Evolutionary conservation across 37 sponge, comb jelly and placozoan genomes (phyloP), one percentile per base, ranked within the genome.

Genomic region (Dysidea cf. avara): DNA sequence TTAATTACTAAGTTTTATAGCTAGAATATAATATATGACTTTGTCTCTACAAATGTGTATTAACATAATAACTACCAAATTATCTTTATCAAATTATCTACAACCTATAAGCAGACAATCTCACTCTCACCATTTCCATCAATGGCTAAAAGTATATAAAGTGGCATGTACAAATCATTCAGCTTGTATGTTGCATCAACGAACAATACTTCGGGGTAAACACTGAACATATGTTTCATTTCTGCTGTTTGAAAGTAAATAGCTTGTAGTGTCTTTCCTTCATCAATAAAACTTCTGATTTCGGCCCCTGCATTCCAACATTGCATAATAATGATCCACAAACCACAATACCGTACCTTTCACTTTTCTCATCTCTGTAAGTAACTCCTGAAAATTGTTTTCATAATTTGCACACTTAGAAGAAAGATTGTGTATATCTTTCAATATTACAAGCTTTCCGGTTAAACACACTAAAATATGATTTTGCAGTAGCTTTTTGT

Each of bases 51-150:
- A n/a, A n/a, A n/a, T n/a, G n/a, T n/a, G n/a, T n/a, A n/a, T n/a
- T n/a, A n/a, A n/a, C n/a, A n/a, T n/a, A n/a, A n/a, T n/a, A n/a
- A n/a, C n/a, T n/a, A n/a, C n/a, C 71, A 56, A n/a, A n/a, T n/a
- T n/a, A n/a, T n/a, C n/a, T n/a, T n/a, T n/a, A n/a, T n/a, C n/a
- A n/a, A n/a, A 68, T 13, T 18, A 18, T 25, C n/a, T 4, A 54
- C 49, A 7, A 75, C 7, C 39, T 16, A 75, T 11, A 75, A n/a
- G 11, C 43, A 5, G 5, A 75, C 49, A 37, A 75, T 66, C 49
- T 75, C 64, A 22, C 63, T 64, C 46, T 72, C 61, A 6, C 74
- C 74, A 72, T 72, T 72, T 11, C 74, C 74, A 36, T 72, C 74
- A 7, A 72, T 30, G 9, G 20, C 38, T 14, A 75, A 16, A 6